A percentile compares a stretch with the other conserved stretches of the same genome.
phyloP scores from a whole-genome alignment of 2,888 invertebrate species.

The Meghimatium bilineatum region DNA sequence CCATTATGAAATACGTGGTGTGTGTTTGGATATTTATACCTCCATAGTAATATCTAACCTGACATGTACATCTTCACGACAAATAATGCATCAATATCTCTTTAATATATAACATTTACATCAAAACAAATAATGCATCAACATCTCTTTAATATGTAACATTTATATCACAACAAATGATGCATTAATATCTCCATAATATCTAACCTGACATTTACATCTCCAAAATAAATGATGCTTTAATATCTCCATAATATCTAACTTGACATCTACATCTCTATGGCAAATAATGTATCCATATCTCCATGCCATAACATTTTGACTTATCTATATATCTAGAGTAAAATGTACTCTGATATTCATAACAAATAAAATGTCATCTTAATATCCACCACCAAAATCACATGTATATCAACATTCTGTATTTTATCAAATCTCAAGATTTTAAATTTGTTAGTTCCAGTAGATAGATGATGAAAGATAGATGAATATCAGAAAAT shows the following conservation, averaged over 20 bases:
- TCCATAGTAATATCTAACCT: not conserved
- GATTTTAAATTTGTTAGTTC: too few relatives aligned
- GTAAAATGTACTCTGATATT: not conserved
- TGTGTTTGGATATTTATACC: too few relatives aligned
- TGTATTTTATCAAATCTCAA: too few relatives aligned
- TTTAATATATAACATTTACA: not conserved
- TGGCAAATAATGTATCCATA: not conserved
- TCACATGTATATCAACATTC: too few relatives aligned
- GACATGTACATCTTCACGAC: not conserved
- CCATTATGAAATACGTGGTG: too few relatives aligned
- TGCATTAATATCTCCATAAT: not conserved
- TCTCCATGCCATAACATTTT: not conserved
- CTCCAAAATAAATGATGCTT: not conserved
- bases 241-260: not conserved
- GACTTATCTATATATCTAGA: not conserved
- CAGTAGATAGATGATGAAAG: too few relatives aligned
- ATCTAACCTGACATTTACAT: not conserved
- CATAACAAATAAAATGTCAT: too few relatives aligned
- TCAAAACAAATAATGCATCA: not conserved
- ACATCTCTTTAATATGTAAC: not conserved
- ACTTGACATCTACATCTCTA: not conserved
- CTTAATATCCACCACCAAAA: too few relatives aligned
- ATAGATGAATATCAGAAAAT: too few relatives aligned
- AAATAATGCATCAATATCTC: not conserved
- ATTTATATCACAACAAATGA: too few relatives aligned